Evolutionary conservation across 2,797 vertebrate species (phyloP), one percentile per base, ranked within the genome.

Genomic region (Hemitrygon akajei): DNA sequence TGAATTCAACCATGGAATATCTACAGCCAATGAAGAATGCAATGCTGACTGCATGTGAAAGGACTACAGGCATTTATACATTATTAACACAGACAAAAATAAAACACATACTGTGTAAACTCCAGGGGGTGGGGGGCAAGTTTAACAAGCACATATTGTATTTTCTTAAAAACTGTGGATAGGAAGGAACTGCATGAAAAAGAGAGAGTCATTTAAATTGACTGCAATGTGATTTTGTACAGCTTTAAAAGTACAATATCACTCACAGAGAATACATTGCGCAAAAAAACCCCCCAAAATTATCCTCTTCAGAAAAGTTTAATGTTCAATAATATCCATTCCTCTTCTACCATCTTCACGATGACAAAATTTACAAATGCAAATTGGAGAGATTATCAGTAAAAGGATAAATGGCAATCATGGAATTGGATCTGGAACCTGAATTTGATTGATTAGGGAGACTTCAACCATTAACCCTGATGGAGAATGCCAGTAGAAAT

Each of bases 81-180:
- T 93, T 76, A 76, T 71, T 25, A 66, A 89, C 86, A 92, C 91
- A 92, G 60, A 86, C 82, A 58, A 92, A 79, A 81, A 81, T 81
- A 81, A 81, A 92, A 92, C 37, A 93, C 37, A 76, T 73, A 91
- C 37, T 40, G 40, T 18, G 7, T 81, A 47, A 37, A 93, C 69
- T 40, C 66, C 71, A n/a, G 73, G 91, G 73, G 47, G 47, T 1
- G 47, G 47, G 37, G 47, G 47, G 47, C 0, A 37, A 73, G 34
- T 71, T 93, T 75, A 93, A 93, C 91, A 30, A 37, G 1, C 60
- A 89, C 22, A 60, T n/a, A 34, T 69, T 73, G 40, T 40, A 20
- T 40, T 73, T 92, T 34, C 34, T n/a, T 47, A 47, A 5, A 75
- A 25, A 92, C 40, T 18, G 18, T 37, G 63, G 75, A 69, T 69